Conservation (phyloP, 2,113 vertebrate genomes). For the Natator depressus region DNA sequence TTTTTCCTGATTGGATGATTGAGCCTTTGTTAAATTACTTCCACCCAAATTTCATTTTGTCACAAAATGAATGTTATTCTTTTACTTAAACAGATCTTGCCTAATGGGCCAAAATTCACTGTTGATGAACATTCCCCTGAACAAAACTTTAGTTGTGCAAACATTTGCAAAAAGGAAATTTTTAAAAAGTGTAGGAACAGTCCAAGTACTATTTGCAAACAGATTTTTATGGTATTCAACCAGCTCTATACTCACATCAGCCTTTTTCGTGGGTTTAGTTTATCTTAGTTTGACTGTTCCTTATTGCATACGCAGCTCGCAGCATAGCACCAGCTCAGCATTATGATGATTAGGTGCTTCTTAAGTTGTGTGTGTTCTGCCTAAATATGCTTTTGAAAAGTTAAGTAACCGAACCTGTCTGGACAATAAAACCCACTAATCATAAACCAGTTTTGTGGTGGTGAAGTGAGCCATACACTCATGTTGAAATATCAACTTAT, state of each 20-base stretch:
- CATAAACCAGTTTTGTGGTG: neutral
- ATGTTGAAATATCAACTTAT: neutral
- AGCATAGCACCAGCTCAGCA: neutral
- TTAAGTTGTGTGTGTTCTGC: neutral
- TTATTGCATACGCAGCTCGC: neutral
- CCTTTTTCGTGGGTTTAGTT: neutral
- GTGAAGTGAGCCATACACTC: neutral
- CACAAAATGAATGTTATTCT: neutral
- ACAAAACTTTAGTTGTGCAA: neutral
- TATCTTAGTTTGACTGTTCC: neutral
- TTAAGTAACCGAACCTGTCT: neutral
- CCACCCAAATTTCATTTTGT: neutral
- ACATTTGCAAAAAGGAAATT: neutral
- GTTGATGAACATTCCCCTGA: neutral
- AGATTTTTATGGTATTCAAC: neutral
- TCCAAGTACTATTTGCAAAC: neutral
- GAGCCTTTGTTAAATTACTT: neutral
- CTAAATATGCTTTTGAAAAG: accelerated
- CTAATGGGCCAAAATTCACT: neutral
- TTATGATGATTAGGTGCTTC: neutral
- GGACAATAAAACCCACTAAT: neutral
- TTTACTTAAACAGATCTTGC: neutral
- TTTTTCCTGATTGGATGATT: neutral
- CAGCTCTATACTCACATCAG: neutral
- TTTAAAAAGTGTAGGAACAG: neutral